These are phyloP conservation scores for Matsumyia berberina DNA, from an alignment of 2,888 invertebrate species.

Conservation along the genomic window DNA sequence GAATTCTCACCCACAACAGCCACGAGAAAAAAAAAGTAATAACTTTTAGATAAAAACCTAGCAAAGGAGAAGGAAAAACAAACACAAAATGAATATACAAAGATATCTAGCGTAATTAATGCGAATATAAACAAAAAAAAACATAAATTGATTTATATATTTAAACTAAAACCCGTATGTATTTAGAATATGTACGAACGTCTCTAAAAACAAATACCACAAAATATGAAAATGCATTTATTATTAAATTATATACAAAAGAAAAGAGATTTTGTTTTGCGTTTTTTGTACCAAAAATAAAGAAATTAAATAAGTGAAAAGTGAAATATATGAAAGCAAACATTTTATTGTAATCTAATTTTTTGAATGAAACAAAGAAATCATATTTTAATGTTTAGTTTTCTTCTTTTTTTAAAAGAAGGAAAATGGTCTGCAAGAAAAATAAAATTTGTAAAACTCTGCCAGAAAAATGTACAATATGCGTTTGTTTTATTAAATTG, in stretches of 20 bases:
- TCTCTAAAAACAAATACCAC: constrained; percentile 76
- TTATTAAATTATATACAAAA: constrained; percentile 74
- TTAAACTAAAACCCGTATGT: constrained; percentile 50
- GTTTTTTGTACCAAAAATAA: constrained; percentile 79
- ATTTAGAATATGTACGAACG: constrained; percentile 68
- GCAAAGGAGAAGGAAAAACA: constrained; percentile 17
- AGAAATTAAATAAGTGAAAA: constrained; percentile 45
- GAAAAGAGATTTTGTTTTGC: constrained; percentile 71
- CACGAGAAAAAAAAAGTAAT: constrained; percentile 43
- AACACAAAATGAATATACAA: constrained; percentile 64
- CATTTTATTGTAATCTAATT: constrained; percentile 75
- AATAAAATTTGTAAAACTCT: constrained; percentile 61
- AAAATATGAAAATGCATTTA: constrained; percentile 74
- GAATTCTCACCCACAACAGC: constrained; percentile 33
- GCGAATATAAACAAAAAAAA: constrained; percentile 56
- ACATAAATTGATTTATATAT: constrained; percentile 50
- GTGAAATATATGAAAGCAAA: constrained; percentile 64
- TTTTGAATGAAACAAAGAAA: constrained; percentile 43
- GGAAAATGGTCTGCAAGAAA: constrained; percentile 50
- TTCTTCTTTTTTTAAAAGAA: constrained; percentile 56
- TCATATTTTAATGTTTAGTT: constrained; percentile 39
- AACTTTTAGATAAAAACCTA: constrained; percentile 54
- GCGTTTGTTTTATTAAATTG: not conserved
- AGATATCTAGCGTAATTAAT: constrained; percentile 76
- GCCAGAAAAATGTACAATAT: constrained; percentile 43